Conservation (phyloP, 2,113 vertebrate species). For the Eublepharis macularius region DNA sequence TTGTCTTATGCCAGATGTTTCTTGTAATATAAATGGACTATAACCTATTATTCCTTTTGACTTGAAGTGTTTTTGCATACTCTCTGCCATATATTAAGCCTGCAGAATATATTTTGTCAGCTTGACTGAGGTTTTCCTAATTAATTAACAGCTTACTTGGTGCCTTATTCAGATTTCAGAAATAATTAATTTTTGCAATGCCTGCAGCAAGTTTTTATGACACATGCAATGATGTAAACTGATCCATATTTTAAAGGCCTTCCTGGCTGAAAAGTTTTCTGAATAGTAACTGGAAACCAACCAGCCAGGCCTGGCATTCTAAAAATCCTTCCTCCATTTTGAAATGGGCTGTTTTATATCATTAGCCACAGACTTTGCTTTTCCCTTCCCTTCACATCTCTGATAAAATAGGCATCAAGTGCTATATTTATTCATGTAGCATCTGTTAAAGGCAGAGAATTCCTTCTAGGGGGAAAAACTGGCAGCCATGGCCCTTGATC, state of each 20-base stretch:
- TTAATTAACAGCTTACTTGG: conserved; percentile 16
- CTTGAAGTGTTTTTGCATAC: conserved; percentile 29
- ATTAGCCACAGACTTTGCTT: not conserved
- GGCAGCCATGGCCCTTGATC: not conserved
- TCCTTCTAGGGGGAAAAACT: too few species aligned
- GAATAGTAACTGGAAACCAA: conserved; percentile 20
- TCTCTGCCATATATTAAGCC: conserved; percentile 21
- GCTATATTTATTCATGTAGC: too few species aligned
- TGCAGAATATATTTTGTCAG: not conserved
- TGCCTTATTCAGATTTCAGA: conserved; percentile 21
- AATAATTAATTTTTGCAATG: not conserved
- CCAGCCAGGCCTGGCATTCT: not conserved
- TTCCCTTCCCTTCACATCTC: not conserved
- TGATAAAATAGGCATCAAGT: not conserved
- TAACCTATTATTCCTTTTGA: not conserved
- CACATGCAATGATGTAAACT: not conserved
- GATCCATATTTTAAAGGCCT: not conserved
- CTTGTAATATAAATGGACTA: not conserved
- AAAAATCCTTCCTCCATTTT: conserved; percentile 4
- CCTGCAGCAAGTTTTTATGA: conserved; percentile 23
- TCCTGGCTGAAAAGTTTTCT: not conserved
- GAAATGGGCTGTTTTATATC: not conserved
- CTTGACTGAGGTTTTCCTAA: conserved; percentile 14
- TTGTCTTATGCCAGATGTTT: conserved; percentile 11
- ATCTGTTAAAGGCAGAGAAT: too few species aligned